These are phyloP conservation scores for Channa striata DNA, from an alignment of 2,797 vertebrate species.

Conservation along the genomic window DNA sequence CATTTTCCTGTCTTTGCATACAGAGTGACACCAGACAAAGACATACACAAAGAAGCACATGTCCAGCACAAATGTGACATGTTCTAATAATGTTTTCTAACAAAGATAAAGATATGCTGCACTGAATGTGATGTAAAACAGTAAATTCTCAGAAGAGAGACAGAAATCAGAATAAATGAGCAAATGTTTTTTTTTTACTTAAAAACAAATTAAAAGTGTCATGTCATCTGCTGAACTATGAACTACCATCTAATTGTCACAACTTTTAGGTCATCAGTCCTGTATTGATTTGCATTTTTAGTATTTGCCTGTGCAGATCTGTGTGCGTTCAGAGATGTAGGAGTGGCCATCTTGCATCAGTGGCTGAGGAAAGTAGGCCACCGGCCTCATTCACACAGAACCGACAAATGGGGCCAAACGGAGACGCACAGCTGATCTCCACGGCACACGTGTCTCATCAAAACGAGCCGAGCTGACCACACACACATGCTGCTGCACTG, in stretches of 20 bases:
- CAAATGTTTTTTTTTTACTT: no score
- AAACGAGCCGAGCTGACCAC: conserved; percentile 44
- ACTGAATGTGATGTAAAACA: background rate
- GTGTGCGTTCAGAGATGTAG: background rate
- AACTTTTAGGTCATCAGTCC: background rate
- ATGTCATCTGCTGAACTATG: background rate
- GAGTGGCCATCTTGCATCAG: conserved; percentile 50
- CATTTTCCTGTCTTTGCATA: background rate
- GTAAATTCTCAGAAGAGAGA: background rate
- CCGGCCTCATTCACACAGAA: conserved; percentile 33
- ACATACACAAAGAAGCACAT: no score
- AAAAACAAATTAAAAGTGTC: no score
- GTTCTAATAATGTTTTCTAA: background rate
- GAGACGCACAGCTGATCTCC: conserved; percentile 51
- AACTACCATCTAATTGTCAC: background rate
- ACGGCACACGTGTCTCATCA: conserved; percentile 50
- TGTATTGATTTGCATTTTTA: background rate
- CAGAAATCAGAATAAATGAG: background rate
- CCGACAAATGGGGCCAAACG: conserved; percentile 19
- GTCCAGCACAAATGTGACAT: no score
- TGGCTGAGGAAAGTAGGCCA: conserved; percentile 61
- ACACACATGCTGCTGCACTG: conserved; percentile 35
- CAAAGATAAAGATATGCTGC: background rate
- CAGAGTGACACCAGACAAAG: no score
- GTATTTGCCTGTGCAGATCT: background rate